Base-by-base conservation (phyloP, 2,888 invertebrate species). In the Xanthorhoe designata region DNA sequence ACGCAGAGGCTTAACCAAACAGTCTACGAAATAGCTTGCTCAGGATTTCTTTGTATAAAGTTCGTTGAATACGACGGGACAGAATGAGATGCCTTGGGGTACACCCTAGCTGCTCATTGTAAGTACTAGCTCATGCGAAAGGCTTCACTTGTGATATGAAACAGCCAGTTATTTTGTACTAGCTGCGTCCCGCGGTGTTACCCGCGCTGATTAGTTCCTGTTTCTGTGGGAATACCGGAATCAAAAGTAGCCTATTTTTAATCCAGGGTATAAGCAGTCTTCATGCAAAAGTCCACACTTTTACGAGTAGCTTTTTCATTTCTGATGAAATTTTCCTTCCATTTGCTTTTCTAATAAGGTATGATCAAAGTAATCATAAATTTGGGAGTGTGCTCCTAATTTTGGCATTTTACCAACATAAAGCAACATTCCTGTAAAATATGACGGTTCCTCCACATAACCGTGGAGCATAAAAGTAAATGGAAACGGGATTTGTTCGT, bases 31-130 rank as follows among this genome's bases (percentile, higher is more conserved):
- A 65, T 64, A 64, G 64, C 64, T 64, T 64, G 29, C 58, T 64
- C 10, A 50, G 55, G 54, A 42, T 60, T 53, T 64, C 54, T 64
- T 64, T 64, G 54, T 60, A 38, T 15, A 54, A 13, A 45, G 38
- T 35, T 47, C 42, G 10, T n/a, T 64, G 54, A 64, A 64, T 64
- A 55, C 49, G 35, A 38, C 69, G 74, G 60, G 72, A 42, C 64
- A 71, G 76, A 76, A 78, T 75, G 73, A 74, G 68, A 57, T 64
- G 81, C 81, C 79, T 62, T 64, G 63, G 76, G 81, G 65, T 66
- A 61, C 57, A 49, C 58, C 64, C 47, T 45, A 51, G 29, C 38
- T 56, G 45, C 47, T 45, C 42, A 50, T 64, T 58, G 53, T 64
- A 13, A 4, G 32, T 38, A 38, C 35, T 38, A 38, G 35, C 35